Base-by-base conservation (phyloP, 2,888 invertebrate species). In the Diarsia rubi region DNA sequence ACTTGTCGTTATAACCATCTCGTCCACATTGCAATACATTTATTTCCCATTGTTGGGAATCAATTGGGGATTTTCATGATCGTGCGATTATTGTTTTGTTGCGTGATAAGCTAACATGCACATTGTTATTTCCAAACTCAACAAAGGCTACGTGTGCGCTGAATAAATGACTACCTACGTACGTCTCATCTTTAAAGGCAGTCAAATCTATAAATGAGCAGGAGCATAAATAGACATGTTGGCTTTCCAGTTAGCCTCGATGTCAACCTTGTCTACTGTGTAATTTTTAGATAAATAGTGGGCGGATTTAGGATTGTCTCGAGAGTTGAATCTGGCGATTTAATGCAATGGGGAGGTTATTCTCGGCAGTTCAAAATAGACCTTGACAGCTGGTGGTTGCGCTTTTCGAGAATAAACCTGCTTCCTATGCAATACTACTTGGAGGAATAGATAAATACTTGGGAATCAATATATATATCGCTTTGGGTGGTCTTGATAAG, bases 1-100 rank as follows among this genome's bases (percentile, higher is more conserved):
- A 88, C 83, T 88, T 85, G 87, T 87, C 87, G 79, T 80, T 88
- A 85, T 80, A 76, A 79, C 27, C 60, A 74, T 77, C 79, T 78
- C 81, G 80, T 81, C 78, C 69, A 87, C 79, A 79, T 88, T 85
- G 82, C 74, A 82, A 78, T 83, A 64, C 66, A 82, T 82, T 67
- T 74, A 72, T 82, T 70, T 74, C 83, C 79, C 65, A 82, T 82
- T 66, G 65, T 71, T 73, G 63, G 54, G 66, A 57, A 75, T 68
- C 85, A 70, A 75, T 84, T 81, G 75, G 75, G 66, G 45, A 64
- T 37, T 67, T 45, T n/a, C 12, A 37, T 84, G 72, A 82, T 49
- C 67, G 64, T 78, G 64, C 37, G 37, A 57, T 67, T 52, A 27
- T 67, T 59, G 24, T 69, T 81, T 63, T 75, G 14, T 64, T 64